A percentile compares a stretch with the other conserved stretches of the same genome.
Conservation (phyloP, 1,140 invertebrate genomes). For the Phthorimaea operculella region DNA sequence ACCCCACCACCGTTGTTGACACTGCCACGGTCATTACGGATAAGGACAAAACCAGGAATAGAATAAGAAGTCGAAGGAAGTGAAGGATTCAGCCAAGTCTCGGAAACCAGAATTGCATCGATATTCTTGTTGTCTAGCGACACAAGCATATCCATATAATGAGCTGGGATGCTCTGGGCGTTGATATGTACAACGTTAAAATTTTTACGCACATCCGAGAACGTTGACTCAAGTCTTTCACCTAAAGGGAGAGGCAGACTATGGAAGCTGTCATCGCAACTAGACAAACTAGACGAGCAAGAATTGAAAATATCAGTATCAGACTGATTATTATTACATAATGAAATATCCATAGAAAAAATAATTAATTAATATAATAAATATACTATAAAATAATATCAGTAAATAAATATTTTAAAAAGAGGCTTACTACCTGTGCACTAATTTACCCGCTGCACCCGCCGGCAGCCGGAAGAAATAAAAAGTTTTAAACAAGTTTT, state of each 20-base stretch:
- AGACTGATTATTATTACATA: too few relatives aligned
- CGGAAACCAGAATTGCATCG: conserved; percentile 10
- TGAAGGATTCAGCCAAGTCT: conserved; percentile 13
- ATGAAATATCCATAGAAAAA: too few relatives aligned
- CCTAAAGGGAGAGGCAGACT: not conserved
- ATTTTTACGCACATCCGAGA: conserved; percentile 4
- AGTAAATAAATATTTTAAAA: too few relatives aligned
- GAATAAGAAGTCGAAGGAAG: conserved; percentile 10
- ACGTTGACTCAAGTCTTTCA: not conserved
- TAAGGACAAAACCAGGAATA: conserved; percentile 12
- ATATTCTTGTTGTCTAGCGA: not conserved
- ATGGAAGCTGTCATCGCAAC: conserved; percentile 2
- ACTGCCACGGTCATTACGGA: conserved; percentile 12
- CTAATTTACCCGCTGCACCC: too few relatives aligned
- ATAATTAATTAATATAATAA: too few relatives aligned
- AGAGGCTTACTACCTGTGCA: too few relatives aligned
- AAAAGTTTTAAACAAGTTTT: too few relatives aligned
- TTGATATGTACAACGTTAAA: conserved; percentile 13
- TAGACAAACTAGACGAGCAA: not conserved
- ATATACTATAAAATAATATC: too few relatives aligned
- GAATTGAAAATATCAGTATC: too few relatives aligned
- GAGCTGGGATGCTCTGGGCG: conserved; percentile 13
- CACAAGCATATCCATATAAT: conserved; percentile 7
- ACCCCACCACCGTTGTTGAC: conserved; percentile 8
- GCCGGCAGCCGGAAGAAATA: too few relatives aligned